Conservation (phyloP, 2,113 vertebrate species). For the Fulmarus glacialis region DNA sequence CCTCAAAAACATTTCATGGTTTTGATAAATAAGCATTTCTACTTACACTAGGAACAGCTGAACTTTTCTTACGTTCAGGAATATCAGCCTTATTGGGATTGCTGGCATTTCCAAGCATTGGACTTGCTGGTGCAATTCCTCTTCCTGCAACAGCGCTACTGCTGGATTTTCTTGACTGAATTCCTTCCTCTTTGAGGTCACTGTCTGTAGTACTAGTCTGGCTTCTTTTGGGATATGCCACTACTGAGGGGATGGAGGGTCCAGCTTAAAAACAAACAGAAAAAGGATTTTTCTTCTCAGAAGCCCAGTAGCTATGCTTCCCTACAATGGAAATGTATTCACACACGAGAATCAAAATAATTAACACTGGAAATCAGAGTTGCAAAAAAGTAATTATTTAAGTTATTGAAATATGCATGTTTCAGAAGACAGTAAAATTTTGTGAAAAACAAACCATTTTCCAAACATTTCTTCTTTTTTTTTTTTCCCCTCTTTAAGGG, state of each 20-base stretch:
- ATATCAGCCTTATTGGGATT: slow-evolving; percentile 99
- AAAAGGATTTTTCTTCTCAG: neutral
- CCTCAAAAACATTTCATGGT: neutral
- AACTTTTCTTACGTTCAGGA: slow-evolving; percentile 92
- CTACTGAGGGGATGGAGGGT: slow-evolving; percentile 84
- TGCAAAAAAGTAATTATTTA: neutral
- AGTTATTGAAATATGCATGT: neutral
- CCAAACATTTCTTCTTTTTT: neutral
- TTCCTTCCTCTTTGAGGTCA: slow-evolving; percentile 87
- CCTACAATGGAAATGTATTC: neutral
- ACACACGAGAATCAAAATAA: neutral
- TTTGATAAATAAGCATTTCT: neutral
- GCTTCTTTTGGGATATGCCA: slow-evolving; percentile 90
- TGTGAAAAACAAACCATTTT: neutral
- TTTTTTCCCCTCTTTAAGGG: neutral
- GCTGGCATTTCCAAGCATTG: slow-evolving; percentile 93
- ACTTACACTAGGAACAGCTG: slow-evolving; percentile 89
- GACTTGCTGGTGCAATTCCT: slow-evolving; percentile 88
- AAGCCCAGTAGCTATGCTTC: neutral
- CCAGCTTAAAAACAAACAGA: slow-evolving; percentile 77
- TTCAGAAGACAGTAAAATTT: neutral
- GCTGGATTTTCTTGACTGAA: slow-evolving; percentile 84
- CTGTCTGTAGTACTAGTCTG: slow-evolving; percentile 88
- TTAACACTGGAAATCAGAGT: neutral
- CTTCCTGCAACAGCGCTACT: slow-evolving; percentile 80